These are phyloP conservation scores for Melanotaenia trifasciata DNA, from an alignment of 2,797 vertebrate species.

Conservation along the genomic window DNA sequence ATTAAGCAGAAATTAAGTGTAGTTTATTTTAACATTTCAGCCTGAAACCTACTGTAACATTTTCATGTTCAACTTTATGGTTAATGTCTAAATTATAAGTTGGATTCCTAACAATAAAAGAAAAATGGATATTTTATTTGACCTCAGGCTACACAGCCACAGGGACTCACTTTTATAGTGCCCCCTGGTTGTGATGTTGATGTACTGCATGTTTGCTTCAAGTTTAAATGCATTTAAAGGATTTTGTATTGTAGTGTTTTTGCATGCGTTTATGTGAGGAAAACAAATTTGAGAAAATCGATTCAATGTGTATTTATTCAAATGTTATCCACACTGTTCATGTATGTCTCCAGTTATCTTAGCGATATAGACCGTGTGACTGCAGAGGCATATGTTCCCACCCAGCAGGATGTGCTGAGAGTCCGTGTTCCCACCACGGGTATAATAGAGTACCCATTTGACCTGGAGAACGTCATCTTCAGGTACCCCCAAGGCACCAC, in stretches of 20 bases:
- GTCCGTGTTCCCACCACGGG: conserved; percentile 86
- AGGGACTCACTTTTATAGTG: conserved; percentile 42
- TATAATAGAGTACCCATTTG: conserved; percentile 87
- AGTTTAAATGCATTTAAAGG: conserved; percentile 4
- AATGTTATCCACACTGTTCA: conserved; percentile 59
- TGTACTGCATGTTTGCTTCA: conserved; percentile 38
- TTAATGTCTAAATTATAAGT: conserved; percentile 6
- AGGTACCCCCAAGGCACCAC: conserved; percentile 75
- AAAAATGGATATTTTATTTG: conserved; percentile 4
- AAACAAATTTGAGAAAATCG: conserved; percentile 6
- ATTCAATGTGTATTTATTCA: conserved; percentile 36
- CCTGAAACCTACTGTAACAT: background rate
- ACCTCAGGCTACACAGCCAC: conserved; percentile 21
- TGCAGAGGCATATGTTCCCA: conserved; percentile 81
- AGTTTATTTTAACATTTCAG: background rate
- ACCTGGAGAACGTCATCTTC: conserved; percentile 87
- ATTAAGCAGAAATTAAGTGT: background rate
- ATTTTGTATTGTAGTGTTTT: background rate
- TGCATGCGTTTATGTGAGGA: conserved; percentile 2
- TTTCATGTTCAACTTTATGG: background rate
- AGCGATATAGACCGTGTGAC: conserved; percentile 82
- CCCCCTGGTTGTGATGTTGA: conserved; percentile 60
- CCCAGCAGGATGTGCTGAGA: conserved; percentile 86
- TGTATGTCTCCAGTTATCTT: conserved; percentile 83
- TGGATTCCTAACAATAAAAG: background rate